Evolutionary conservation across 1,140 invertebrate species (phyloP).

Genomic region (Diplogasteroides magnus): DNA sequence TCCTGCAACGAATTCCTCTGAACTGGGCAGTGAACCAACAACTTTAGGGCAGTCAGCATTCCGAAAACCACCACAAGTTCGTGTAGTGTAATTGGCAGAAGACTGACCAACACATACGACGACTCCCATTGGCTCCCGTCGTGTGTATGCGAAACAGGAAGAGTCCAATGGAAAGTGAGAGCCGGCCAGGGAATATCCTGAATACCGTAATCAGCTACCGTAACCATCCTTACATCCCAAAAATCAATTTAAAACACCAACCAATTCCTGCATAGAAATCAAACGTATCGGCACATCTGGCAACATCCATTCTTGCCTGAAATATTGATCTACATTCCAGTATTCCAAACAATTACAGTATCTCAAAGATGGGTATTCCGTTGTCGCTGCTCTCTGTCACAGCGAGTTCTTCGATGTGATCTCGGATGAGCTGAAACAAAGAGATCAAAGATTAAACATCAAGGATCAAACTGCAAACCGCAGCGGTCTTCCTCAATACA

Average conservation of each 20-base stretch:
- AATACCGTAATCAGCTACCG: neutral
- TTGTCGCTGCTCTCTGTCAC: slow-evolving; percentile 51
- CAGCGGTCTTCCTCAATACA: slow-evolving; percentile 20
- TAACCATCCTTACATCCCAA: too few relatives aligned
- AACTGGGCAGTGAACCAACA: too few relatives aligned
- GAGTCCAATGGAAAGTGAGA: slow-evolving; percentile 15
- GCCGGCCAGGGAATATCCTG: slow-evolving; percentile 13
- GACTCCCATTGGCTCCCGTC: slow-evolving; percentile 62
- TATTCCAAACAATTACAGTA: too few relatives aligned
- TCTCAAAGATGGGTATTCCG: slow-evolving; percentile 51
- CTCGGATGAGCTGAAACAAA: slow-evolving; percentile 33
- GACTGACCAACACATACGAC: slow-evolving; percentile 36
- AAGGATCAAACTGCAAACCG: too few relatives aligned
- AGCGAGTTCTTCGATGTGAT: slow-evolving; percentile 38
- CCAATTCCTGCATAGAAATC: slow-evolving; percentile 36
- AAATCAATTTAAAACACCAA: slow-evolving; percentile 14
- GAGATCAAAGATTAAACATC: too few relatives aligned
- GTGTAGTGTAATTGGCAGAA: too few relatives aligned
- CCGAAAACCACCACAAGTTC: too few relatives aligned
- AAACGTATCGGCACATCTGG: slow-evolving; percentile 53
- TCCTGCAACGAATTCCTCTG: too few relatives aligned
- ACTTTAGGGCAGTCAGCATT: too few relatives aligned
- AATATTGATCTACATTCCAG: neutral
- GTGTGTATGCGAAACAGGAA: slow-evolving; percentile 46
- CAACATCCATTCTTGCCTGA: slow-evolving; percentile 39